Base-by-base conservation (phyloP, 2,113 vertebrate genomes). In the Perca fluviatilis region DNA sequence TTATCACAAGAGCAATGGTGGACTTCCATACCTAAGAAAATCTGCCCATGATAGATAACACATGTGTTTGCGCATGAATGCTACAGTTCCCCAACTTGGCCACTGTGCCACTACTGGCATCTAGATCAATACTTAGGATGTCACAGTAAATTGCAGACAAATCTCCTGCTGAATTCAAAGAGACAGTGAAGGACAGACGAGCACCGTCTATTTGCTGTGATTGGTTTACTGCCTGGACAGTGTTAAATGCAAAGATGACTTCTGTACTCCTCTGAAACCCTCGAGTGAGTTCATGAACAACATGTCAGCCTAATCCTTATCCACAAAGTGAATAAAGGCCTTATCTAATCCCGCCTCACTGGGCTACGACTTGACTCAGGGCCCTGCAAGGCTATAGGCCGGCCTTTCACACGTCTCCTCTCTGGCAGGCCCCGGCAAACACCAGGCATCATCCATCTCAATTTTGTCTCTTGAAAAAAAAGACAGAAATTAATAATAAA, bases 401-500 rank as follows among this genome's bases (percentile, higher is more conserved):
- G 65, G 27, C 33, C 70, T 65, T 65, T 67, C 63, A 49, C 72
- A 61, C 19, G 1, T 62, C 36, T 79, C 75, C 36, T 79, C 72
- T 14, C 62, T 14, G 54, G 11, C 73, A 72, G 36, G 63, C 62
- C 53, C 18, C 1, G 3, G 49, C 63, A 76, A 61, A 74, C 58
- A 77, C 79, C 51, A 76, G 86, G 49, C 79, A 69, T 89, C 83
- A 92, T 94, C 80, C 62, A 89, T 94, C 92, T 93, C 83, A 91
- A 92, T 94, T 89, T 89, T 21, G 74, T 46, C 62, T 67, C 77
- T 25, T 60, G 18, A n/a, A 69, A 79, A 64, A 86, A 77, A 74
- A 53, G 47, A 69, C 69, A 69, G 85, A 90, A 92, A 94, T 93
- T 92, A 91, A 90, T 91, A 75, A 88, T 85, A 91, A 88, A 86